Percentiles rank a stretch among this genome's conserved stretches.
Evolutionary conservation across 2,888 invertebrate genomes (phyloP).

Genomic region (Phoenoteleia sp.): DNA sequence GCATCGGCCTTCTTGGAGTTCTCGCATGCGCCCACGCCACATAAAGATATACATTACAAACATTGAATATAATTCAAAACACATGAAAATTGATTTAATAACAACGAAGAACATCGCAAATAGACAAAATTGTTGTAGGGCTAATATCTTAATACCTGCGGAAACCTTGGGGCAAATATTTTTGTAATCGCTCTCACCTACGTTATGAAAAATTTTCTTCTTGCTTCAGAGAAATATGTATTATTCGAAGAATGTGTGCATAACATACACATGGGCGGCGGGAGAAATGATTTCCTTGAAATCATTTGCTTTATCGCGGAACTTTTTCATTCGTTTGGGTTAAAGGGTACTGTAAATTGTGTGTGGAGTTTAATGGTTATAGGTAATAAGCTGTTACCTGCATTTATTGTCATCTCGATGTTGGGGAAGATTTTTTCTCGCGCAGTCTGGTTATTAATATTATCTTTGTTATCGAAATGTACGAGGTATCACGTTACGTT

Average conservation of each 20-base stretch:
- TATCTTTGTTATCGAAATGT: too few relatives aligned
- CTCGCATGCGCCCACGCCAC: conserved; percentile 46
- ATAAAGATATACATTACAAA: conserved; percentile 45
- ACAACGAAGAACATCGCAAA: conserved; percentile 7
- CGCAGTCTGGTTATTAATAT: too few relatives aligned
- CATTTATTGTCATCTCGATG: background rate
- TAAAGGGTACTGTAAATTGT: background rate
- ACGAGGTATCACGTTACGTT: too few relatives aligned
- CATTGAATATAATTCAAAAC: conserved; percentile 36
- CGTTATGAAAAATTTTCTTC: background rate
- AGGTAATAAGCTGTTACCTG: background rate
- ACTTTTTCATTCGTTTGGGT: background rate
- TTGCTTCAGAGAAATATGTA: background rate
- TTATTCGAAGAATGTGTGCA: too few relatives aligned
- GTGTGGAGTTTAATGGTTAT: background rate
- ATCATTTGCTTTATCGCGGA: background rate
- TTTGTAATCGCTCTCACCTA: background rate
- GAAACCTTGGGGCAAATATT: conserved; percentile 15
- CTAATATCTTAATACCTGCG: conserved; percentile 39
- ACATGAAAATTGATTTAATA: conserved; percentile 58
- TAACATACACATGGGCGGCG: background rate
- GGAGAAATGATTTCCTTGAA: conserved; percentile 1
- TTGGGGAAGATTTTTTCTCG: too few relatives aligned
- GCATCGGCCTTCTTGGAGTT: conserved; percentile 39
- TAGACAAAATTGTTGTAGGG: conserved; percentile 28